These are phyloP conservation scores for Notolabrus celidotus DNA, from an alignment of 2,797 vertebrate species.

Conservation along the genomic window DNA sequence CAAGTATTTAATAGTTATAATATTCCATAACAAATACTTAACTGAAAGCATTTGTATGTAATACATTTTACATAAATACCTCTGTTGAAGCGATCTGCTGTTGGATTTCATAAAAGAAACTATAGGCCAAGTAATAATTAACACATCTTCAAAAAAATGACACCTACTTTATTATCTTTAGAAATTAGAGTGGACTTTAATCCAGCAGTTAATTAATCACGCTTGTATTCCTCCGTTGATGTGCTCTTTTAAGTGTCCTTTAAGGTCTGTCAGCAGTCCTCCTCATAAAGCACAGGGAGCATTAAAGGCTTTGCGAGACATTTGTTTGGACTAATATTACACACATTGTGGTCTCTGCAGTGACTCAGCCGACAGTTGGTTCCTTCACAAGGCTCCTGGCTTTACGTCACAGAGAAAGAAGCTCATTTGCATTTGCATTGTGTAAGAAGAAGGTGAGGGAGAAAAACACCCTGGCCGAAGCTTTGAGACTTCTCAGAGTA, in stretches of 20 bases:
- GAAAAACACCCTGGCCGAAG: not conserved
- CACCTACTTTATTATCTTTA: not conserved
- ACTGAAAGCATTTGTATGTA: not conserved
- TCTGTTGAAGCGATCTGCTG: not conserved
- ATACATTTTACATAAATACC: not conserved
- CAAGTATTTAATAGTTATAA: too few relatives aligned
- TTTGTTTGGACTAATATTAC: conserved; percentile 27
- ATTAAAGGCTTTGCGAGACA: conserved; percentile 34
- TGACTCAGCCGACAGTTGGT: conserved; percentile 57
- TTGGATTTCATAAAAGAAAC: not conserved
- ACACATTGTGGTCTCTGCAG: conserved; percentile 19
- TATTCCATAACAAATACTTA: too few relatives aligned
- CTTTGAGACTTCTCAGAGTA: conserved; percentile 13
- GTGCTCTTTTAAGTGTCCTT: conserved; percentile 4
- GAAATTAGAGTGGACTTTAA: not conserved
- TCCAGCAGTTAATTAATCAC: not conserved
- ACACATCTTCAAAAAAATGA: not conserved
- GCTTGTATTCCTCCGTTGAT: not conserved
- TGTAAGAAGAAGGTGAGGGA: conserved; percentile 20
- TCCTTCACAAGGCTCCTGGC: conserved; percentile 31
- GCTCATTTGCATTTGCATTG: conserved; percentile 64
- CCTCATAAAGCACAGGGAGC: conserved; percentile 22
- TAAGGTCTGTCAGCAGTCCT: conserved; percentile 16
- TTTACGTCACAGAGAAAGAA: conserved; percentile 20
- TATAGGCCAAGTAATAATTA: not conserved